Evolutionary conservation across 2,113 vertebrate genomes (phyloP).

Genomic region (Coturnix japonica): DNA sequence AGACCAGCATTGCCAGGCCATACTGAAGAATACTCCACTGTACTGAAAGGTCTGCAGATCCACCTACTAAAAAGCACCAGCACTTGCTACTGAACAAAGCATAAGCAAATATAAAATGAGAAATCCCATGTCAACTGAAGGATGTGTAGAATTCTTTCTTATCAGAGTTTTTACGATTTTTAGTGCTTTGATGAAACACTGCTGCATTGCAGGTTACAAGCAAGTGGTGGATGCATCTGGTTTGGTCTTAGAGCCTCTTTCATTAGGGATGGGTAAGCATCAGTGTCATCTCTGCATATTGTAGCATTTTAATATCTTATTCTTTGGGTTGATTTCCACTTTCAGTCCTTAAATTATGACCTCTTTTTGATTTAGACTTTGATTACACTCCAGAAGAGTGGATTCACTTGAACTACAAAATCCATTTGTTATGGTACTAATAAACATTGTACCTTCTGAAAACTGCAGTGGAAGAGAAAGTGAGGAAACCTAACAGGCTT

Average conservation of each 20-base stretch:
- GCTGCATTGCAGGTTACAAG: conserved; percentile 15
- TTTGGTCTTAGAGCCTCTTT: not conserved
- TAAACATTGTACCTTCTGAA: conserved; percentile 8
- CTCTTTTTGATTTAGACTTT: not conserved
- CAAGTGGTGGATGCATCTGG: not conserved
- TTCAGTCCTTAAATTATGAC: conserved; percentile 32
- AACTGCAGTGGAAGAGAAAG: conserved; percentile 10
- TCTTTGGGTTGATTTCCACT: conserved; percentile 4
- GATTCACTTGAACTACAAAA: conserved; percentile 31
- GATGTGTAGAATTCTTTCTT: not conserved
- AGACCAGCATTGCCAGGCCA: not conserved
- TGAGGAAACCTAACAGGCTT: not conserved
- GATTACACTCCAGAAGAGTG: conserved; percentile 1
- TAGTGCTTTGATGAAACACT: not conserved
- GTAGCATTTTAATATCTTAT: conserved; percentile 7
- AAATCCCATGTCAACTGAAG: not conserved
- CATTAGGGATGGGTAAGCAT: conserved; percentile 9
- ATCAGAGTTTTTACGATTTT: not conserved
- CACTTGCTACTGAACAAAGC: not conserved
- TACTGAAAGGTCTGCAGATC: not conserved
- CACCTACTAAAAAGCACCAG: not conserved
- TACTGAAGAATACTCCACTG: not conserved
- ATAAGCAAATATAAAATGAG: not conserved
- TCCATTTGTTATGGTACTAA: conserved; percentile 20
- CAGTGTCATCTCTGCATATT: not conserved